Conservation (phyloP, 2,113 vertebrate species). For the Saimiri boliviensis region DNA sequence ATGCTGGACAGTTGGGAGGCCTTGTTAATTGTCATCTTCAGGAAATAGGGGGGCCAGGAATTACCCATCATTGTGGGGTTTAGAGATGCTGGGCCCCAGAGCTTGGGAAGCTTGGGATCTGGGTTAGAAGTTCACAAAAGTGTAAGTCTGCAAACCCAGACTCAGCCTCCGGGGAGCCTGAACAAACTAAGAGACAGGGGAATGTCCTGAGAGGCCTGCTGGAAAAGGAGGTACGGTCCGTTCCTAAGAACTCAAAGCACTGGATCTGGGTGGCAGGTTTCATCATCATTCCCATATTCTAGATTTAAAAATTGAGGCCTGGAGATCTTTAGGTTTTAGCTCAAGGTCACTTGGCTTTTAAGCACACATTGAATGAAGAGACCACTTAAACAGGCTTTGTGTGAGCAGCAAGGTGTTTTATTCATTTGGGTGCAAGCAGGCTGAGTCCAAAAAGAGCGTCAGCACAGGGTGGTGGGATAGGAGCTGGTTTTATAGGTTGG, state of each 20-base stretch:
- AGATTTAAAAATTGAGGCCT: background rate
- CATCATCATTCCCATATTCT: background rate
- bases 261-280: background rate
- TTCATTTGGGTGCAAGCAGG: too few relatives aligned
- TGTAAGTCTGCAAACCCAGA: background rate
- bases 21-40: background rate
- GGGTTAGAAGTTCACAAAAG: background rate
- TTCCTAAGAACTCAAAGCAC: too few relatives aligned
- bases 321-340: background rate
- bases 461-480: too few relatives aligned
- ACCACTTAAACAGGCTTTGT: too few relatives aligned
- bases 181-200: background rate
- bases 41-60: background rate
- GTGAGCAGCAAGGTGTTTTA: too few relatives aligned
- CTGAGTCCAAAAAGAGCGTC: too few relatives aligned
- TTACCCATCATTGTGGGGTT: background rate
- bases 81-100: background rate
- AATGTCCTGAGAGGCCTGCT: rapidly evolving
- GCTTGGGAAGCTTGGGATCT: background rate
- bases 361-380: background rate
- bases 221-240: background rate
- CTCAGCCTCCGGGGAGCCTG: background rate
- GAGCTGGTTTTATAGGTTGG: too few relatives aligned
- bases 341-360: background rate
- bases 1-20: background rate